Percentiles rank a stretch among this genome's conserved stretches.
Conservation (phyloP, 2,888 invertebrate genomes). For the Eurytoma californica region DNA sequence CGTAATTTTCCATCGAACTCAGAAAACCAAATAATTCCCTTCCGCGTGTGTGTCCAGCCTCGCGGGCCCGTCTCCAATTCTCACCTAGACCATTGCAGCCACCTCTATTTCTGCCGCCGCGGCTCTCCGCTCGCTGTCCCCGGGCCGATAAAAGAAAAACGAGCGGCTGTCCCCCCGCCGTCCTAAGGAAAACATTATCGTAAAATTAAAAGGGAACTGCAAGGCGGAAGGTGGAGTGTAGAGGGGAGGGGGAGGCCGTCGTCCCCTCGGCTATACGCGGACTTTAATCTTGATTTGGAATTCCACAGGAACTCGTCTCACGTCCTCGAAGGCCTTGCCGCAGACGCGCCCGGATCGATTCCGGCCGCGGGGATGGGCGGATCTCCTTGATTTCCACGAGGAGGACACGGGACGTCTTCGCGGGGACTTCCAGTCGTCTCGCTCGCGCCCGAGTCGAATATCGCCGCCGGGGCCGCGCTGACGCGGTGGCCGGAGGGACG, state of each 20-base stretch:
- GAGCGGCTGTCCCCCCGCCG: neutral
- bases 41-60: no score
- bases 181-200: conserved; percentile 45
- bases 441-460: conserved; percentile 41
- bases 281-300: conserved; percentile 54
- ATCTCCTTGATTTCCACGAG: conserved; percentile 59
- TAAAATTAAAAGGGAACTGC: conserved; percentile 37
- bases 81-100: no score
- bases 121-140: neutral
- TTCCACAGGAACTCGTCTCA: conserved; percentile 38
- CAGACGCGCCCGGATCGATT: conserved; percentile 55
- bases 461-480: conserved; percentile 60
- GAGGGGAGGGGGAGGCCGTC: conserved; percentile 8
- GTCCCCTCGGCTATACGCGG: conserved; percentile 19
- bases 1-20: no score
- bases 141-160: neutral
- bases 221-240: neutral
- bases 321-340: neutral
- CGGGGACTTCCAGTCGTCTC: conserved; percentile 19
- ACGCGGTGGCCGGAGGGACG: conserved; percentile 41
- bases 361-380: conserved; percentile 1
- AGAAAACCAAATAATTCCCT: no score
- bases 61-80: no score
- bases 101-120: no score
- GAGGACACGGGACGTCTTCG: conserved; percentile 32